A percentile compares a stretch with the other conserved stretches of the same genome.
Conservation (phyloP, 2,888 invertebrate species). For the Apodemia hepburni region DNA sequence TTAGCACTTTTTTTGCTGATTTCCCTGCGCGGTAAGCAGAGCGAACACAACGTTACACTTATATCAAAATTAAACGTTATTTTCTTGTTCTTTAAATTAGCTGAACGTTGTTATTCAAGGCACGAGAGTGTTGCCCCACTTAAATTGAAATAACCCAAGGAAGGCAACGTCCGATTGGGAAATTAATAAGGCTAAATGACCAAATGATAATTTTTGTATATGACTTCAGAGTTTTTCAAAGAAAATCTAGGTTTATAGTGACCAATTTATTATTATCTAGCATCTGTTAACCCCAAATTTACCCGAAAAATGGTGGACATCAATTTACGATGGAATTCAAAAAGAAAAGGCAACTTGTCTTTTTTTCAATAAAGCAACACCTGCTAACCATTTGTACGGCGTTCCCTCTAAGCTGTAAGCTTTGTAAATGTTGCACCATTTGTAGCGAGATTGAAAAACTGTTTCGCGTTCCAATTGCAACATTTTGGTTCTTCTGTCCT, state of each 20-base stretch:
- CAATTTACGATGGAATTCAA: slow-evolving; percentile 44
- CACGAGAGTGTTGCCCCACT: too few relatives aligned
- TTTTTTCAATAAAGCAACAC: slow-evolving; percentile 77
- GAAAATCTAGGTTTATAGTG: neutral
- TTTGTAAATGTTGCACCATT: slow-evolving; percentile 74
- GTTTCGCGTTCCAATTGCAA: slow-evolving; percentile 54
- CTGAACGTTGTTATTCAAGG: too few relatives aligned
- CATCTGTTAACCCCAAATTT: neutral
- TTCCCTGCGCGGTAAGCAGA: neutral
- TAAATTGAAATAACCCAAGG: too few relatives aligned
- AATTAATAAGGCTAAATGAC: too few relatives aligned
- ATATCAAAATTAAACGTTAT: too few relatives aligned
- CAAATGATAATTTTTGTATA: too few relatives aligned
- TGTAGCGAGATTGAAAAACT: slow-evolving; percentile 76
- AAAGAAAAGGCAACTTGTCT: slow-evolving; percentile 68
- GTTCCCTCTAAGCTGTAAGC: slow-evolving; percentile 62
- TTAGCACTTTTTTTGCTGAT: too few relatives aligned
- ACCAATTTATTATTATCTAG: neutral
- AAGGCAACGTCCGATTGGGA: too few relatives aligned
- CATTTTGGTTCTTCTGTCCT: slow-evolving; percentile 44
- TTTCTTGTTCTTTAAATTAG: too few relatives aligned
- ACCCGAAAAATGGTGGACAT: slow-evolving; percentile 34
- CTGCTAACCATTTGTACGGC: slow-evolving; percentile 65
- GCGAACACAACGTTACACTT: too few relatives aligned
- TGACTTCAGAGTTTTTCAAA: too few relatives aligned